These are phyloP conservation scores for Merops nubicus DNA, from an alignment of 2,113 vertebrate species.

Conservation along the genomic window DNA sequence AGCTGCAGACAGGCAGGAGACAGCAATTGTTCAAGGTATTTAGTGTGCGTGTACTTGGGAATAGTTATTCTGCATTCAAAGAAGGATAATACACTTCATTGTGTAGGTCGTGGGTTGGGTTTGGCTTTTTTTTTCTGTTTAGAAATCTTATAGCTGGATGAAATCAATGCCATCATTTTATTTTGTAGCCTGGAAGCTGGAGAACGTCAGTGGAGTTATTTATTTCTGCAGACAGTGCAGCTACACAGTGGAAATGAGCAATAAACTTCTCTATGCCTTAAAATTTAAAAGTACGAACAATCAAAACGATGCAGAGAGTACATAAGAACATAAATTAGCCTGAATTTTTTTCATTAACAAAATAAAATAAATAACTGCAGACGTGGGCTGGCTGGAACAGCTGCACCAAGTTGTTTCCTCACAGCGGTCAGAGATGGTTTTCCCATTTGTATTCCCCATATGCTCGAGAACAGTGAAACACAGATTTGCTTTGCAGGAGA, in stretches of 20 bases:
- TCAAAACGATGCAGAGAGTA: not conserved
- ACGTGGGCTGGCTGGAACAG: fast-evolving
- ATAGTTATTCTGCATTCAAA: not conserved
- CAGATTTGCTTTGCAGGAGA: not conserved
- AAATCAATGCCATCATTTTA: not conserved
- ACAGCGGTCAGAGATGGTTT: not conserved
- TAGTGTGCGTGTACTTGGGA: not conserved
- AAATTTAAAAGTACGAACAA: not conserved
- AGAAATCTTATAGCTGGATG: not conserved
- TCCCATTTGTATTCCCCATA: not conserved
- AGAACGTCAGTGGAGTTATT: not conserved
- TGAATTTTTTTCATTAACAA: no score
- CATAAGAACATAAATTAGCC: no score
- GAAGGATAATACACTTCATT: not conserved
- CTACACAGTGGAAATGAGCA: not conserved
- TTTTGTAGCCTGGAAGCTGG: not conserved
- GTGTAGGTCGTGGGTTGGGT: not conserved
- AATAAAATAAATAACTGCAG: not conserved
- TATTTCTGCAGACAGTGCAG: not conserved
- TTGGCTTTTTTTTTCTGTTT: not conserved
- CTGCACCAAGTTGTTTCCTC: not conserved
- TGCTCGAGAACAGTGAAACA: not conserved
- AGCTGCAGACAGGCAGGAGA: not conserved
- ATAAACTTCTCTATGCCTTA: not conserved
- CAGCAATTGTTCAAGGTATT: not conserved